Conservation (phyloP, 2,888 invertebrate genomes). For the Pocota personata region DNA sequence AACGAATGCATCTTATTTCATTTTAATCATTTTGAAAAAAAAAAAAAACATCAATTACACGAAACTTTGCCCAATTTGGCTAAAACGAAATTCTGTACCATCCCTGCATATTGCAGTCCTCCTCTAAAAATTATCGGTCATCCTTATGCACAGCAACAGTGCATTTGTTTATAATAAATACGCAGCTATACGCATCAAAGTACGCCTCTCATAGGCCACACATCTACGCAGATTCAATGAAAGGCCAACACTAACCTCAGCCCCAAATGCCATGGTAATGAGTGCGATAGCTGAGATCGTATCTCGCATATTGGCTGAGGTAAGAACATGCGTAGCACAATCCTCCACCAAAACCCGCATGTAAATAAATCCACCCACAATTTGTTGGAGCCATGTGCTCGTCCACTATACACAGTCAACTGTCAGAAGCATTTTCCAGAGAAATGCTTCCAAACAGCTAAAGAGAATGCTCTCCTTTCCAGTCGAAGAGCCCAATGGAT, state of each 20-base stretch:
- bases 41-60: background rate
- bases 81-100: background rate
- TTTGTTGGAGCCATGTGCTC: conserved; percentile 59
- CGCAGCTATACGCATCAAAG: conserved; percentile 67
- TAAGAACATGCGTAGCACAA: conserved; percentile 71
- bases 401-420: conserved; percentile 14
- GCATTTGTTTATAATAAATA: conserved; percentile 73
- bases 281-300: conserved; percentile 73
- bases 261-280: conserved; percentile 62
- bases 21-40: background rate
- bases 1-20: conserved; percentile 1
- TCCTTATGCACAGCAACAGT: conserved; percentile 38
- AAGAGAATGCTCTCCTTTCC: conserved; percentile 46
- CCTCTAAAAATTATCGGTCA: conserved; percentile 33
- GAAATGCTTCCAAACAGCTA: conserved; percentile 28
- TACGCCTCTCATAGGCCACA: conserved; percentile 73
- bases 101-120: conserved; percentile 19
- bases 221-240: conserved; percentile 72
- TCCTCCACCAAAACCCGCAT: conserved; percentile 45
- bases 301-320: conserved; percentile 72
- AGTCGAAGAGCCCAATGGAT: conserved; percentile 23
- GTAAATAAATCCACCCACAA: conserved; percentile 56
- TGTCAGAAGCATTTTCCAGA: conserved; percentile 11
- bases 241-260: conserved; percentile 70
- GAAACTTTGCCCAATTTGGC: background rate